phyloP scores from a whole-genome alignment of 2,113 vertebrate genomes.

The Manacus vitellinus region DNA sequence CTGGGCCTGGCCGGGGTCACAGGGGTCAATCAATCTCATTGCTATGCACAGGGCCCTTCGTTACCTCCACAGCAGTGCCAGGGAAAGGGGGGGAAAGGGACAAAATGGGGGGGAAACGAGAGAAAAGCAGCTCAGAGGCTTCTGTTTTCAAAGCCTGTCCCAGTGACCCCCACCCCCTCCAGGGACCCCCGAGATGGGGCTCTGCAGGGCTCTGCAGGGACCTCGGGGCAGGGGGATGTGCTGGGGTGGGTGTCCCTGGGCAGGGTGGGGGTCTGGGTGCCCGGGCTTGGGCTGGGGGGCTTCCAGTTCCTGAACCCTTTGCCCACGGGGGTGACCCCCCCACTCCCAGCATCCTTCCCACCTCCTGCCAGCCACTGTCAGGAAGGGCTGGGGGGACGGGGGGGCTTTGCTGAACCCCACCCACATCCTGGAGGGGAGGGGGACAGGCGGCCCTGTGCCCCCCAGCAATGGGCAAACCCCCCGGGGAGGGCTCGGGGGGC shows the following conservation, averaged over 20 bases:
- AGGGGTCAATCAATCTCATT: constrained; percentile 75
- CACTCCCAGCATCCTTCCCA: neutral
- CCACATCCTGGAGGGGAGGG: accelerated
- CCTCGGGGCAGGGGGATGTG: neutral
- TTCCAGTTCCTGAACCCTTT: neutral
- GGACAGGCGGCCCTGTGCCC: too few relatives aligned
- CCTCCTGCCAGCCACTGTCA: neutral
- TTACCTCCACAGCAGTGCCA: neutral
- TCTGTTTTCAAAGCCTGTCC: neutral
- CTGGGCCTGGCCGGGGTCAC: constrained; percentile 61
- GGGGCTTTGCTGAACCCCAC: neutral
- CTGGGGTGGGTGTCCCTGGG: neutral
- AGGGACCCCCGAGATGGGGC: neutral
- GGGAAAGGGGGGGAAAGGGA: neutral
- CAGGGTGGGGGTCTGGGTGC: neutral
- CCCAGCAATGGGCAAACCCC: neutral
- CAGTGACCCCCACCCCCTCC: accelerated
- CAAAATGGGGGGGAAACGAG: accelerated
- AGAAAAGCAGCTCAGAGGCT: neutral
- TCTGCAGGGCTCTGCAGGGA: neutral
- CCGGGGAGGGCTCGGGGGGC: neutral
- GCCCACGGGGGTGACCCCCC: neutral
- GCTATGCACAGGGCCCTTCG: constrained; percentile 62
- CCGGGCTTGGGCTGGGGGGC: accelerated
- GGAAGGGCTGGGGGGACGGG: neutral